phyloP scores from a whole-genome alignment of 2,113 vertebrate genomes.

The Rhadina sibilatrix region DNA sequence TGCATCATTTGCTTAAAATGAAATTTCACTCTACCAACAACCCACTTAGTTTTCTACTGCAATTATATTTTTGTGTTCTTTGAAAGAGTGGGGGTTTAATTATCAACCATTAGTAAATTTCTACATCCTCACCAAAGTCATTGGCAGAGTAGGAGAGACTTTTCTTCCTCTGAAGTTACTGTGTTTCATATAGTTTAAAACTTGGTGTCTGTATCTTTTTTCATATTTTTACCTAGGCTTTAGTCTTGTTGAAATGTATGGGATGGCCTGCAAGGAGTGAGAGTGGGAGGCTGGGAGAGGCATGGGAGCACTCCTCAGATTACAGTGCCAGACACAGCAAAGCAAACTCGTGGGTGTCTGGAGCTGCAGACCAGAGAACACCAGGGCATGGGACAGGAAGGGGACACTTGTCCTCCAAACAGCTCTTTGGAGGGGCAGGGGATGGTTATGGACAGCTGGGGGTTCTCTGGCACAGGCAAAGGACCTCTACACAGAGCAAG shows the following conservation, averaged over 20 bases:
- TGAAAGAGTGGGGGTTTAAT: not conserved
- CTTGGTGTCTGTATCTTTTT: not conserved
- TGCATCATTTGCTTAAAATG: not conserved
- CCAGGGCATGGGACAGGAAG: not conserved
- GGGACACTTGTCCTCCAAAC: not conserved
- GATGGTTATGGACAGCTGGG: fast-evolving
- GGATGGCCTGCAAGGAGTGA: not conserved
- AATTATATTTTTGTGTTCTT: not conserved
- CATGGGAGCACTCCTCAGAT: not conserved
- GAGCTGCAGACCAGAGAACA: not conserved
- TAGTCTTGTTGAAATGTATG: not conserved
- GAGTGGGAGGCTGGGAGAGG: not conserved
- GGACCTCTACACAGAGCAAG: too few species aligned
- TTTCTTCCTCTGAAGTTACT: not conserved
- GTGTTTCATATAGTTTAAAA: not conserved
- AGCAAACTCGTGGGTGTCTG: not conserved
- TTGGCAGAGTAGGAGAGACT: not conserved
- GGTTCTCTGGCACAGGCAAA: fast-evolving
- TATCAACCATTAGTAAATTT: not conserved
- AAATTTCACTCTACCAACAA: not conserved
- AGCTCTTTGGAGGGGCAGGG: not conserved
- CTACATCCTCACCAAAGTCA: not conserved
- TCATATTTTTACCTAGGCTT: not conserved
- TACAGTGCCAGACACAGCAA: not conserved
- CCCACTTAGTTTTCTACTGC: not conserved